A percentile compares a stretch with the other conserved stretches of the same genome.
These are phyloP conservation scores for Macropodus opercularis DNA, from an alignment of 2,797 vertebrate genomes.

Conservation along the genomic window DNA sequence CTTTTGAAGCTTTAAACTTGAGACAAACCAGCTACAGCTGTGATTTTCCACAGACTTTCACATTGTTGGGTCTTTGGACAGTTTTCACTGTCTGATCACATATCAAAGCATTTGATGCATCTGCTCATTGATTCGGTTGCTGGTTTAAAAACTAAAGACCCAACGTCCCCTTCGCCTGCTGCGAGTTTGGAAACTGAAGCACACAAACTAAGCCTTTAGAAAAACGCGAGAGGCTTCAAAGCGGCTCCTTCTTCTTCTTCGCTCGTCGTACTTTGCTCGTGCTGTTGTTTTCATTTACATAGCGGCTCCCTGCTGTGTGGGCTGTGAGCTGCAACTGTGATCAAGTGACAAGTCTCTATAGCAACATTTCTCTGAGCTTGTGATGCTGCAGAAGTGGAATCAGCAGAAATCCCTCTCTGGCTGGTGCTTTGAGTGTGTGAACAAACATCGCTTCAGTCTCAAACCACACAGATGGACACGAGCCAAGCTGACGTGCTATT, in stretches of 20 bases:
- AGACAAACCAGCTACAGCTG: too few relatives aligned
- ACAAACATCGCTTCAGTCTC: conserved; percentile 11
- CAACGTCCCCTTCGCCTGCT: too few relatives aligned
- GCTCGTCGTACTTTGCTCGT: conserved; percentile 3
- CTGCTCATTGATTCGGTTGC: neutral
- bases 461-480: conserved; percentile 15
- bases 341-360: conserved; percentile 38
- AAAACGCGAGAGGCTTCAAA: neutral
- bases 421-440: neutral
- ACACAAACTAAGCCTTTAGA: conserved; percentile 22
- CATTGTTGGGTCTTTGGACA: too few relatives aligned
- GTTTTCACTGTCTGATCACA: too few relatives aligned
- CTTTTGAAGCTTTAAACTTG: too few relatives aligned
- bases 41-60: too few relatives aligned
- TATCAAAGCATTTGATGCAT: too few relatives aligned
- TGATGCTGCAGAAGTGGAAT: conserved; percentile 9
- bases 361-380: conserved; percentile 24
- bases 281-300: conserved; percentile 27
- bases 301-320: conserved; percentile 18
- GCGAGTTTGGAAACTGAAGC: neutral
- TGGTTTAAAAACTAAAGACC: neutral
- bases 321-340: conserved; percentile 14
- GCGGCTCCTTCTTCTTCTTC: conserved; percentile 1
- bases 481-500: conserved; percentile 33
- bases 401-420: conserved; percentile 3